These are phyloP conservation scores for Meloidogyne chitwoodi DNA, from an alignment of 1,140 invertebrate genomes.

Conservation along the genomic window DNA sequence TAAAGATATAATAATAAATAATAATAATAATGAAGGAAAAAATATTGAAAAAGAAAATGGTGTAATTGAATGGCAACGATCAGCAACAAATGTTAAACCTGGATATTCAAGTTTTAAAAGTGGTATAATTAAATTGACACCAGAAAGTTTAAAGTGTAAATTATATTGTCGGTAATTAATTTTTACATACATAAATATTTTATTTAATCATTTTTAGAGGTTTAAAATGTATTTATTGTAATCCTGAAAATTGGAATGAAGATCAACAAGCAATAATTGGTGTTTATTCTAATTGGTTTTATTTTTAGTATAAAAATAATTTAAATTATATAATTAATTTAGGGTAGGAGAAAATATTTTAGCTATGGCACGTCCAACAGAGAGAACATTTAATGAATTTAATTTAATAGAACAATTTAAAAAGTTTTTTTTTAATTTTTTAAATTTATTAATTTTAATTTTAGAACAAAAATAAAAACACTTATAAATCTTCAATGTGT, in stretches of 20 bases:
- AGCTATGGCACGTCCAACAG: conserved; percentile 46
- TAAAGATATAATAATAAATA: not conserved
- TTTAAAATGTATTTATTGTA: conserved; percentile 37
- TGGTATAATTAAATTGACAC: conserved; percentile 40
- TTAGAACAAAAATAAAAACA: conserved; percentile 31
- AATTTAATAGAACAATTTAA: conserved; percentile 41
- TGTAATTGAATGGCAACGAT: not conserved
- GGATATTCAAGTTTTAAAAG: conserved; percentile 39
- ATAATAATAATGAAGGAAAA: not conserved
- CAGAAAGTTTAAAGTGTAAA: conserved; percentile 50
- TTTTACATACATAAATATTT: no score
- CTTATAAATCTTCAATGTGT: conserved; percentile 39
- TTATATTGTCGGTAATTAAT: conserved; percentile 33
- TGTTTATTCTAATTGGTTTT: conserved; percentile 40
- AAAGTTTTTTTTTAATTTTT: conserved; percentile 9
- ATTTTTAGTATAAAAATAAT: not conserved
- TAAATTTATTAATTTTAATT: not conserved
- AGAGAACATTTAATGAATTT: conserved; percentile 32
- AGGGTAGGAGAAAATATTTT: conserved; percentile 45
- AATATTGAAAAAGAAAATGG: not conserved
- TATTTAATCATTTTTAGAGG: conserved; percentile 7
- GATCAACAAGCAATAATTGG: conserved; percentile 34
- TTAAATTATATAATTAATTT: not conserved
- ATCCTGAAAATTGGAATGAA: conserved; percentile 23
- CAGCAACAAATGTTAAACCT: conserved; percentile 7